These are phyloP conservation scores for Crypturellus tataupa DNA, from an alignment of 2,797 vertebrate species.

Conservation along the genomic window DNA sequence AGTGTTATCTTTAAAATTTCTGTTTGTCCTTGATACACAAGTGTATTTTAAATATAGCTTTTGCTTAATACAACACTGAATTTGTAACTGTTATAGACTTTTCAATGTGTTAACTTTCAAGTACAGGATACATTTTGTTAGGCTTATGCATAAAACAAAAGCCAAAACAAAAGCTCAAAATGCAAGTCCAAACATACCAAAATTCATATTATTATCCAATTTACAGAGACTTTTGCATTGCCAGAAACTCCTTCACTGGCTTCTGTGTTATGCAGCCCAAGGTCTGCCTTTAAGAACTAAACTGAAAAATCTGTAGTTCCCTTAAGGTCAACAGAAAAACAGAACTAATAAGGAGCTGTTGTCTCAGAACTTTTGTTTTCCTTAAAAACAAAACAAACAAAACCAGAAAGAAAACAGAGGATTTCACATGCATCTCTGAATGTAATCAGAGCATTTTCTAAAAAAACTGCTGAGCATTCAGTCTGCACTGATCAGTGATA, in stretches of 20 bases:
- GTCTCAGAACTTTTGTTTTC: not conserved
- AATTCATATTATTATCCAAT: not conserved
- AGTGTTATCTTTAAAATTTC: not conserved
- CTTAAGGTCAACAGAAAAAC: constrained; percentile 13
- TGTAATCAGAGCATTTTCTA: not conserved
- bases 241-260: not conserved
- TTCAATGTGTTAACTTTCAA: not conserved
- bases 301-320: not conserved
- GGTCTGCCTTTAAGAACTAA: not conserved
- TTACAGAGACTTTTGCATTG: not conserved
- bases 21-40: not conserved
- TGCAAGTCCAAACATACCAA: not conserved
- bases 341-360: not conserved
- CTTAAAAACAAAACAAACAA: constrained; percentile 24
- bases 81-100: not conserved
- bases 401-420: not conserved
- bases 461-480: not conserved
- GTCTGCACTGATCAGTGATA: not conserved
- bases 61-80: not conserved
- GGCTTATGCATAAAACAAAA: not conserved
- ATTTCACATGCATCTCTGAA: not conserved
- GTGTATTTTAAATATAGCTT: not conserved
- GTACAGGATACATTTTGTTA: fast-evolving
- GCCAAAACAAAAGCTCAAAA: not conserved
- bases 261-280: not conserved